phyloP scores from a whole-genome alignment of 2,888 invertebrate species.

The Parapristionchus giblindavisi region DNA sequence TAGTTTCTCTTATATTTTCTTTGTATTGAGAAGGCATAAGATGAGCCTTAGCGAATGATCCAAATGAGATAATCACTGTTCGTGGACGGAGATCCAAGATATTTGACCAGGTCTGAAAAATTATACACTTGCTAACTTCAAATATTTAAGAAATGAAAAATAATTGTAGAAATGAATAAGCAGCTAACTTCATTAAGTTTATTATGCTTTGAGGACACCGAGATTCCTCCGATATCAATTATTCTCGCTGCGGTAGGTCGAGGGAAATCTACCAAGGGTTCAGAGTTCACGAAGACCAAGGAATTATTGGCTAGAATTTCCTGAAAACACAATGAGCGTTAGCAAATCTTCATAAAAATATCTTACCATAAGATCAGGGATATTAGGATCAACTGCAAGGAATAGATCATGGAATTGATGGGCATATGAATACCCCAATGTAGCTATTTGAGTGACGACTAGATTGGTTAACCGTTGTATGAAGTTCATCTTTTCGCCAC shows the following conservation, averaged over 20 bases:
- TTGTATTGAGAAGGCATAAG: constrained; percentile 48
- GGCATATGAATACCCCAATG: background rate
- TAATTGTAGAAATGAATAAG: background rate
- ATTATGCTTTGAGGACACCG: constrained; percentile 32
- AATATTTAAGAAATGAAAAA: no score
- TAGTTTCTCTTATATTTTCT: constrained; percentile 40
- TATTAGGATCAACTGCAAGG: background rate
- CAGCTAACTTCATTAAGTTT: constrained; percentile 3
- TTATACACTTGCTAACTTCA: background rate
- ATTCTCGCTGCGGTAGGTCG: constrained; percentile 51
- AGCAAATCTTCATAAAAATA: no score
- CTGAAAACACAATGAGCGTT: constrained; percentile 32
- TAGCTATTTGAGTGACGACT: background rate
- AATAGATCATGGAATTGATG: background rate
- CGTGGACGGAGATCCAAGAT: constrained; percentile 6
- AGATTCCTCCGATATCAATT: constrained; percentile 53
- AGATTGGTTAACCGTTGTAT: background rate
- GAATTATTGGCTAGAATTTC: constrained; percentile 45
- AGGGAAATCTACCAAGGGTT: constrained; percentile 56
- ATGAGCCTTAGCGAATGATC: constrained; percentile 49
- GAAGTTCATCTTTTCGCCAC: constrained; percentile 4
- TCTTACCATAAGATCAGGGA: constrained; percentile 1
- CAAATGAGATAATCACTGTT: constrained; percentile 48
- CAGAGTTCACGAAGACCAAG: constrained; percentile 51
- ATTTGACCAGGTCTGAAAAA: constrained; percentile 21